Base-by-base conservation (phyloP, 2,113 vertebrate species). In the Alaudala cheleensis region DNA sequence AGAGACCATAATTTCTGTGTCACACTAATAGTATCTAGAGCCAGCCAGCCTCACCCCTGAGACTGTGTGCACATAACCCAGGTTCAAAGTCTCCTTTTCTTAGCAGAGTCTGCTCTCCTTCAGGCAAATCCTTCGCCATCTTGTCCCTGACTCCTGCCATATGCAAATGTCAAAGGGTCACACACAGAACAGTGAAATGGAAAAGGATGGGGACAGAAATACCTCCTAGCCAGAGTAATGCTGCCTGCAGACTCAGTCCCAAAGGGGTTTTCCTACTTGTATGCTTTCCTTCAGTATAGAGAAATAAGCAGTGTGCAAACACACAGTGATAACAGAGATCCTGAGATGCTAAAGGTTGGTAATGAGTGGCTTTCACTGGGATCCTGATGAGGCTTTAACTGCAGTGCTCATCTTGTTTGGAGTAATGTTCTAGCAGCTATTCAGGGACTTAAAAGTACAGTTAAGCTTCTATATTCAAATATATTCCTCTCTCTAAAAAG, bases 81-180 rank as follows among this genome's bases (percentile, higher is more conserved):
- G 34, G 89, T 25, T 73, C 65, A 77, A 72, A 76, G 72, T 34
- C 57, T 72, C 50, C 31, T 90, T 84, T 95, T 61, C 29, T 76
- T 42, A 51, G 24, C 84, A 71, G 14, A 80, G 29, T 40, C 58
- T 73, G n/a, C 80, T 74, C 81, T 57, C 86, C 81, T 96, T 61
- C 89, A 65, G 83, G 90, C 74, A 94, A 86, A 96, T 91, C 78
- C 81, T 71, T 80, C 85, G 79, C 47, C 10, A 16, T 61, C 77
- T 84, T 95, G 78, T 58, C 86, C 42, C 80, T 50, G 73, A 65
- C 65, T 91, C 66, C 33, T 50, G 28, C 70, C 86, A 60, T 51
- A 61, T 49, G 78, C 58, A 94, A 90, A 81, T 31, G n/a, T 50
- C 72, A 81, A 51, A 77, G 83, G 51, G 86, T 76, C 88, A 84